These are phyloP conservation scores for Nothobranchius furzeri DNA, from an alignment of 2,113 vertebrate species.

Conservation along the genomic window DNA sequence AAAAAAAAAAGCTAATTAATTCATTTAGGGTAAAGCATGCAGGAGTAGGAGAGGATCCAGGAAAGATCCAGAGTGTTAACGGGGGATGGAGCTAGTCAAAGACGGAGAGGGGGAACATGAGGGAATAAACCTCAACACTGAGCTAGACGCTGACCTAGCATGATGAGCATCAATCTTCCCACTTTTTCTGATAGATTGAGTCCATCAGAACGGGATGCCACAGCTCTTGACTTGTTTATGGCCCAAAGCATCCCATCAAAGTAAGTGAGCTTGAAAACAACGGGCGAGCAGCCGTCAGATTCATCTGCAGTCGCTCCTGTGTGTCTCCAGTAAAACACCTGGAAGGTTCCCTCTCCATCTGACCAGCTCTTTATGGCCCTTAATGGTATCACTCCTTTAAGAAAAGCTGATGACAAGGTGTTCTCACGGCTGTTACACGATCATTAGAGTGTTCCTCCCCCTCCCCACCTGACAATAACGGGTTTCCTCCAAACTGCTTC, in stretches of 20 bases:
- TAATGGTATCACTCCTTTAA: slow-evolving; percentile 44
- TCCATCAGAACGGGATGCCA: slow-evolving; percentile 29
- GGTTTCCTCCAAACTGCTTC: no score
- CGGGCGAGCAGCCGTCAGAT: slow-evolving; percentile 46
- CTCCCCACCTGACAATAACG: no score
- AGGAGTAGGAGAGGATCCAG: slow-evolving; percentile 68
- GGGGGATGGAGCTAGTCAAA: slow-evolving; percentile 34
- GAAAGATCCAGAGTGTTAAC: slow-evolving; percentile 71
- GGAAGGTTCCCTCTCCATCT: slow-evolving; percentile 36
- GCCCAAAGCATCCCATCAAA: slow-evolving; percentile 51
- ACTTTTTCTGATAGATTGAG: slow-evolving; percentile 44
- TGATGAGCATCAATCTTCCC: slow-evolving; percentile 43
- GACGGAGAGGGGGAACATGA: slow-evolving; percentile 49
- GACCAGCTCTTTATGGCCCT: slow-evolving; percentile 26
- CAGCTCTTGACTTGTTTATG: slow-evolving; percentile 59
- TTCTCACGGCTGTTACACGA: slow-evolving; percentile 57
- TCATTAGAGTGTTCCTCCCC: slow-evolving; percentile 62
- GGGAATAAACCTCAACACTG: slow-evolving; percentile 22
- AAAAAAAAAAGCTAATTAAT: slow-evolving; percentile 94
- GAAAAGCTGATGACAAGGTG: slow-evolving; percentile 66
- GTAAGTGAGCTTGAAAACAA: slow-evolving; percentile 54
- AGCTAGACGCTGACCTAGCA: slow-evolving; percentile 43
- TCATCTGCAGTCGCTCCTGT: not conserved
- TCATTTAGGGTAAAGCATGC: slow-evolving; percentile 91
- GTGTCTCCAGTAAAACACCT: slow-evolving; percentile 47